Evolutionary conservation across 2,113 vertebrate species (phyloP), one percentile per base, ranked within the genome.

Genomic region (Leuciscus idus): DNA sequence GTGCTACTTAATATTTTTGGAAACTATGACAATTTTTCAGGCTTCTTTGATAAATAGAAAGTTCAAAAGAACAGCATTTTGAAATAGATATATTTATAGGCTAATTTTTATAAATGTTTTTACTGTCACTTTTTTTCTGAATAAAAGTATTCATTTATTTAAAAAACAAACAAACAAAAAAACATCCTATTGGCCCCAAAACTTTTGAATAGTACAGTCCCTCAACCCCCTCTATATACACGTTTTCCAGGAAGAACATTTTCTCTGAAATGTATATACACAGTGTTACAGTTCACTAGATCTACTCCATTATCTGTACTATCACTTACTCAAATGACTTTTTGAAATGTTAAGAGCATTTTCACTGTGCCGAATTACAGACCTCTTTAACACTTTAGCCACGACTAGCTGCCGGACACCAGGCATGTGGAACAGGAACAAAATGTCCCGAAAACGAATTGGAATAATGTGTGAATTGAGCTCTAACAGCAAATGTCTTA

Each of bases 401-500:
- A 26, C 2, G 39, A 26, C n/a, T 62, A 43, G 43, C n/a, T 57
- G 15, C 17, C 26, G 12, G 0, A 61, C n/a, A 85, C 36, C 59
- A 73, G 23, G 57, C 76, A 64, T 66, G 26, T 33, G 33, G 48
- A 86, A 30, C 26, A 23, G 28, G 84, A 83, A 77, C 50, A 82
- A 46, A 66, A 70, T 57, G 83, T 81, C 66, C 64, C 46, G 6
- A 50, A 86, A 86, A 46, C 39, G 4, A 48, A 68, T 28, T 39
- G 26, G 28, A 59, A 75, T 43, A 19, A 39, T 79, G 76, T 23
- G 57, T 5, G 43, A 73, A 73, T 48, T 81, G 84, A 81, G 30
- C 55, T 28, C 30, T 55, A 50, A 33, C 81, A 80, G 55, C 43
- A 83, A 89, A 88, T 66, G 84, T 84, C 85, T 84, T 86, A 39